Evolutionary conservation across 1,140 invertebrate species (phyloP).

Genomic region (Gryon sp.): DNA sequence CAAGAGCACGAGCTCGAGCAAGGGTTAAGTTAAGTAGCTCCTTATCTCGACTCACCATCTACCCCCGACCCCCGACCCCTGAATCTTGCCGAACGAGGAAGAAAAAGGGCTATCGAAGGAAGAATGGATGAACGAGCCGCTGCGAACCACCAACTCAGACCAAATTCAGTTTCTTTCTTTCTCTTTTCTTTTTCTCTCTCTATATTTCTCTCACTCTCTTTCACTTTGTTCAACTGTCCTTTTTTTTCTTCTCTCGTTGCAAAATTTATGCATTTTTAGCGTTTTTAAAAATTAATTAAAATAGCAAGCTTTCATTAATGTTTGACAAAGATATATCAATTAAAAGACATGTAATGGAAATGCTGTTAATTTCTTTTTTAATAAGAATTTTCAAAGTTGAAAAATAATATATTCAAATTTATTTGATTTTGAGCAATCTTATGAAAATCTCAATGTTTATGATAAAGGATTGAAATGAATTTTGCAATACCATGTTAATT

Average conservation of each 20-base stretch:
- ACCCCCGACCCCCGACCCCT: conserved; percentile 68
- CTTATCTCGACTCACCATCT: conserved; percentile 73
- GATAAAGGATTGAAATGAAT: too few species aligned
- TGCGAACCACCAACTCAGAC: conserved; percentile 31
- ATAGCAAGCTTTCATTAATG: too few species aligned
- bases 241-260: conserved; percentile 12
- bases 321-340: too few species aligned
- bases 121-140: conserved; percentile 55
- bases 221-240: conserved; percentile 6
- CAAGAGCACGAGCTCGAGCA: conserved; percentile 72
- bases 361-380: too few species aligned
- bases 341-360: too few species aligned
- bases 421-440: too few species aligned
- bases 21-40: conserved; percentile 78
- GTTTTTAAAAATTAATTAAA: too few species aligned
- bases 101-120: conserved; percentile 60
- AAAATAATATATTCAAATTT: too few species aligned
- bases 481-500: too few species aligned
- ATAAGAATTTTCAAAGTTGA: too few species aligned
- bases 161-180: conserved; percentile 39
- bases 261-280: too few species aligned
- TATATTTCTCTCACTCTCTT: conserved; percentile 14
- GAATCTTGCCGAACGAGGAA: conserved; percentile 62
- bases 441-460: too few species aligned
- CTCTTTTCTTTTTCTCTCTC: conserved; percentile 7